Conservation (phyloP, 2,113 vertebrate species). For the Melanerpes aurifrons region DNA sequence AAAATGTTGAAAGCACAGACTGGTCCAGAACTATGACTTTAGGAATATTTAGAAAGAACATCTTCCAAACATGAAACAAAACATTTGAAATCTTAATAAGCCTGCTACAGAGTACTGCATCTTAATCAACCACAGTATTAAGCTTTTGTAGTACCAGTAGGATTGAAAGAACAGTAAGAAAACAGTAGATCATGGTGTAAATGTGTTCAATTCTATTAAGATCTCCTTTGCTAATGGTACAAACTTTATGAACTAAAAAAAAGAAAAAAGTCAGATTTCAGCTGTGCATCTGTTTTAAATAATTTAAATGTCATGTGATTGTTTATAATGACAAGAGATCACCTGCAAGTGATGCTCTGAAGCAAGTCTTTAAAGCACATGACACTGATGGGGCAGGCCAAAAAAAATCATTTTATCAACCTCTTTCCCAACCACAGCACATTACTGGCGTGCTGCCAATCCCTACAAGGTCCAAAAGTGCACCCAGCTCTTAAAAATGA, state of each 20-base stretch:
- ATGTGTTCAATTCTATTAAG: not conserved
- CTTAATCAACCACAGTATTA: not conserved
- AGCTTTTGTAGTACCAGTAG: not conserved
- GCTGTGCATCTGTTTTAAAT: not conserved
- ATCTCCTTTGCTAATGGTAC: not conserved
- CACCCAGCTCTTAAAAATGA: not conserved
- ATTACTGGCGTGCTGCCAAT: not conserved
- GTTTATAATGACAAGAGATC: not conserved
- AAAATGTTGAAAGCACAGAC: not conserved
- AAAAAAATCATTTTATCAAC: not conserved
- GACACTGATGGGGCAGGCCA: not conserved
- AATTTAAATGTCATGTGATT: not conserved
- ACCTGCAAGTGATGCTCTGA: not conserved
- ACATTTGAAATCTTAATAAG: not conserved
- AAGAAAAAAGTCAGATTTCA: slow-evolving; percentile 33
- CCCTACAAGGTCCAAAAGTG: not conserved
- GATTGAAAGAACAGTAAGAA: not conserved
- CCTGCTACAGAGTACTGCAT: not conserved
- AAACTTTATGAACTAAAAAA: slow-evolving; percentile 4
- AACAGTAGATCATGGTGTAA: not conserved
- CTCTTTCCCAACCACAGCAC: not conserved
- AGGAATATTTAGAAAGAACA: not conserved
- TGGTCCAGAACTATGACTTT: not conserved
- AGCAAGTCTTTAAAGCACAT: not conserved
- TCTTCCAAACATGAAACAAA: not conserved